Percentiles rank a stretch among this genome's conserved stretches.
phyloP scores from a whole-genome alignment of 2,113 vertebrate species.

The Corythoichthys intestinalis region DNA sequence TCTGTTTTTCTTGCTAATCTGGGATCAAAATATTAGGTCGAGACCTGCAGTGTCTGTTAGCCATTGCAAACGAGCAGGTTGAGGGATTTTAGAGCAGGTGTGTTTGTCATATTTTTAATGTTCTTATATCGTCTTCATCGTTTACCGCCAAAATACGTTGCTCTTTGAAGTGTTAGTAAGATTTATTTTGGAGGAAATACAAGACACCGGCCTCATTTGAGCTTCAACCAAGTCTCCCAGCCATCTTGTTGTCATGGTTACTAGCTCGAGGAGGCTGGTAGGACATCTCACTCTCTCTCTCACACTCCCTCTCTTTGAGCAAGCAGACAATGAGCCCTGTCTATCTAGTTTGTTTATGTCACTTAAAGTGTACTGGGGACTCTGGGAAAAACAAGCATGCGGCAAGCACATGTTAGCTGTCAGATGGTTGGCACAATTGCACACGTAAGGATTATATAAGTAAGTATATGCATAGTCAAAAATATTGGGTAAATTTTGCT shows the following conservation, averaged over 20 bases:
- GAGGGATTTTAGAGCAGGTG: neutral
- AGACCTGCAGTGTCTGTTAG: neutral
- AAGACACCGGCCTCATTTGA: conserved; percentile 78
- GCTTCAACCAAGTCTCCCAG: conserved; percentile 84
- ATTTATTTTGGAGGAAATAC: conserved; percentile 68
- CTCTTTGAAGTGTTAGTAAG: conserved; percentile 65
- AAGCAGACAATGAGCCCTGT: conserved; percentile 32
- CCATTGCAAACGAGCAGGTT: neutral
- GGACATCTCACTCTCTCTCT: conserved; percentile 69
- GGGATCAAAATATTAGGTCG: neutral
- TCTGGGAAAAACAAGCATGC: conserved; percentile 1
- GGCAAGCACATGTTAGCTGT: neutral
- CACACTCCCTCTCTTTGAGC: conserved; percentile 7
- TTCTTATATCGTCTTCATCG: too few species aligned
- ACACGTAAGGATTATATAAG: neutral
- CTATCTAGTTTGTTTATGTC: conserved; percentile 39
- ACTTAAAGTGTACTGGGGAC: conserved; percentile 30
- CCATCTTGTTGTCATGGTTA: conserved; percentile 99
- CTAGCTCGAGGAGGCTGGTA: conserved; percentile 85
- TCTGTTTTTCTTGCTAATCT: conserved; percentile 5
- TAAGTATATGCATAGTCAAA: neutral
- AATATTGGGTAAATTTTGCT: neutral
- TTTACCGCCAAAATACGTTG: conserved; percentile 40
- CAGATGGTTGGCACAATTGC: neutral
- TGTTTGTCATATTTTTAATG: neutral